Base-by-base conservation (phyloP, 1,140 invertebrate species). In the Ephestia elutella region DNA sequence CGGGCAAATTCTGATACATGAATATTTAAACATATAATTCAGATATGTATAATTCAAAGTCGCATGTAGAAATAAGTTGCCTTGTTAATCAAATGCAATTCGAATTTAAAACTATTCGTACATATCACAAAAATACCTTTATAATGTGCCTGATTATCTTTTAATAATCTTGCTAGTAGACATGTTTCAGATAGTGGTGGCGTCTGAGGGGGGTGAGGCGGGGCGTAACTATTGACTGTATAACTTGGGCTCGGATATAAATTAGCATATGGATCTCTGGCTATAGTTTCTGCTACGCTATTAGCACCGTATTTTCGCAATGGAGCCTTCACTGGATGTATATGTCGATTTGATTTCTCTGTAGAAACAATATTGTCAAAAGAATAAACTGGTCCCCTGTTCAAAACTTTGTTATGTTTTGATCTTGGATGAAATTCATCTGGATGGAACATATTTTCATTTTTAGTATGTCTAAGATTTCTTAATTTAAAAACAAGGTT, bases 401-500 rank as follows among this genome's bases (percentile, higher is more conserved):
- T n/a, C 5, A 50, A 21, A 20, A 11, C 20, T 50, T 8, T 15
- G 7, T 19, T 50, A 49, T 17, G 2, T 49, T 49, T 49, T 28
- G n/a, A 28, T 28, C 8, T 28, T 8, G 25, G 25, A 3, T 28
- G n/a, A n/a, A 28, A 28, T 28, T 3, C 25, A 8, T 28, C 25
- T 28, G 25, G 30, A 50, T 20, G 21, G n/a, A n/a, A n/a, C 21
- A 7, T 50, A 50, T 50, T 20, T 20, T 9, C 9, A 50, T 4
- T 50, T 50, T 38, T 59, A 49, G 59, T 13, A 71, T 62, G 48
- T 71, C 63, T 44, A 68, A 78, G 57, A 11, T 28, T 17, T 65
- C 77, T 76, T 38, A 87, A 53, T 62, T 76, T 75, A n/a, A 49
- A 60, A 19, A 85, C 62, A 18, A 85, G 59, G 28, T 79, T 65